phyloP scores from a whole-genome alignment of 2,888 invertebrate genomes.

The Idaea straminata region DNA sequence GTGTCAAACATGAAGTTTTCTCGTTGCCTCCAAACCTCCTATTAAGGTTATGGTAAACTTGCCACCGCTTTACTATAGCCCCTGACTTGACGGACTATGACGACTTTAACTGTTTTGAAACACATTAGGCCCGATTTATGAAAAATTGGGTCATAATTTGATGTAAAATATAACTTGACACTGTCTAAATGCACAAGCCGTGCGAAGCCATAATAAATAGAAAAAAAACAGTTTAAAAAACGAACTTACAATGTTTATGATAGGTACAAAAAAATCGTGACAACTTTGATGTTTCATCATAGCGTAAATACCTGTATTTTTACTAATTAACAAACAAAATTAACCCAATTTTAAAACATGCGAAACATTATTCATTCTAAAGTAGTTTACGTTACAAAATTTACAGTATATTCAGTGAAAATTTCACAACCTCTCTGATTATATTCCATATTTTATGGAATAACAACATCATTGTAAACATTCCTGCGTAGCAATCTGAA shows the following conservation, averaged over 20 bases:
- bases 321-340: neutral
- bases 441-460: constrained; percentile 26
- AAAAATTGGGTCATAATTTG: no score
- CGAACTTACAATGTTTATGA: neutral
- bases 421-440: constrained; percentile 10
- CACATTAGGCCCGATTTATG: no score
- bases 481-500: constrained; percentile 21
- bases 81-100: no score
- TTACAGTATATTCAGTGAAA: constrained; percentile 3
- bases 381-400: constrained; percentile 3
- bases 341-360: neutral
- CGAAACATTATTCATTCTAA: neutral
- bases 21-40: no score
- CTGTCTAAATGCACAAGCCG: no score
- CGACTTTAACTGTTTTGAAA: no score
- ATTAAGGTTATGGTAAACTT: no score
- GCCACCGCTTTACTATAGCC: no score
- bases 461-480: constrained; percentile 24
- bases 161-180: no score
- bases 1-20: no score
- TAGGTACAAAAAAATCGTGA: neutral
- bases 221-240: no score
- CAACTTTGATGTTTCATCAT: neutral
- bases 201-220: no score
- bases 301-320: neutral